These are phyloP conservation scores for Melanophora roralis DNA, from an alignment of 2,888 invertebrate genomes.

Conservation along the genomic window DNA sequence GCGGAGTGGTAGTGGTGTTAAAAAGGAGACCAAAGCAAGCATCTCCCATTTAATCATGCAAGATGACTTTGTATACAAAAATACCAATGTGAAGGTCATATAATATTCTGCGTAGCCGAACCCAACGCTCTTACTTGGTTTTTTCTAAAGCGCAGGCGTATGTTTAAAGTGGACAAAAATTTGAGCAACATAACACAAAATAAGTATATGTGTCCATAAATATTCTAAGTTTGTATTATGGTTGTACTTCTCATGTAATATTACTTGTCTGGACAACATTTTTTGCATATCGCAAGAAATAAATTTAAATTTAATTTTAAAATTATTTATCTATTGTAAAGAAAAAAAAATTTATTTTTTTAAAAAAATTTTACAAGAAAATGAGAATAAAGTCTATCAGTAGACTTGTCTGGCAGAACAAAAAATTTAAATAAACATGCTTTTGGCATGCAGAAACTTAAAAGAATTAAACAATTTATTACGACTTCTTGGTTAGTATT, in stretches of 20 bases:
- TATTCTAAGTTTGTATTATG: neutral
- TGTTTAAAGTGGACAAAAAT: slow-evolving; percentile 29
- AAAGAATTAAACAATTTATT: neutral
- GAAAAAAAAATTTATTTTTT: slow-evolving; percentile 43
- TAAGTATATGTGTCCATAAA: neutral
- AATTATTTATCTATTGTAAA: slow-evolving; percentile 52
- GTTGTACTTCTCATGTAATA: neutral
- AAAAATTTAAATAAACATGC: slow-evolving; percentile 12
- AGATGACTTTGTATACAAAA: too few relatives aligned
- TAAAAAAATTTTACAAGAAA: slow-evolving; percentile 36
- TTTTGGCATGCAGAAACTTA: neutral
- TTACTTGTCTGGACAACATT: slow-evolving; percentile 39
- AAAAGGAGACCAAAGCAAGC: too few relatives aligned
- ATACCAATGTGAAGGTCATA: too few relatives aligned
- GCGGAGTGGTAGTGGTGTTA: too few relatives aligned
- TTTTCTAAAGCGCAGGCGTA: slow-evolving; percentile 56
- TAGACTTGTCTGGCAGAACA: slow-evolving; percentile 48
- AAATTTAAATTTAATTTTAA: neutral
- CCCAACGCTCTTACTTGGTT: neutral
- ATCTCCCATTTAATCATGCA: too few relatives aligned
- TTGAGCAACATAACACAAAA: slow-evolving; percentile 21
- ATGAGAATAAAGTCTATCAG: slow-evolving; percentile 9
- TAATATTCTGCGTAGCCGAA: too few relatives aligned
- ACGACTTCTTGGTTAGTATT: too few relatives aligned
- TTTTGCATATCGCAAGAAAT: neutral